Base-by-base conservation (phyloP, 2,797 vertebrate genomes). In the Echiichthys vipera region DNA sequence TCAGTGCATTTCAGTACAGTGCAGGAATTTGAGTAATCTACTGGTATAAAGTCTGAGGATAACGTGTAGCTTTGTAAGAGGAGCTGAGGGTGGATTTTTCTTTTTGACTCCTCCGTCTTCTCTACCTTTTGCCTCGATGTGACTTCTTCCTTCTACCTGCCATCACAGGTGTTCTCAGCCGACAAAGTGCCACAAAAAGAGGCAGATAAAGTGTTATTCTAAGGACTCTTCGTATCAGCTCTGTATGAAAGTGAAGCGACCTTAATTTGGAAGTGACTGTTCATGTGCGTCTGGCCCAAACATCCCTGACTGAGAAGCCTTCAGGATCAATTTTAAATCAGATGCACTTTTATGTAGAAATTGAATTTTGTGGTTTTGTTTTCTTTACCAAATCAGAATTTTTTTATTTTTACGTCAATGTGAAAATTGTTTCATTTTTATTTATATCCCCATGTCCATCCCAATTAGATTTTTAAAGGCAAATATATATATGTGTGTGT, bases 271-370 rank as follows among this genome's bases (percentile, higher is more conserved):
- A 59, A 55, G 32, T 51, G n/a, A 54, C n/a, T 55, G 58, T 63
- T 72, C 11, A 56, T 13, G 34, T 79, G 73, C 70, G 57, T 76
- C 62, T 76, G 55, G 30, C 62, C 56, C 45, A 71, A 62, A 77
- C 50, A 39, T 70, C 56, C 32, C 70, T 62, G 63, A 71, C 63
- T 54, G 47, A 84, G 69, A 74, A 63, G 45, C 74, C 66, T 71
- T 64, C 51, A 76, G 32, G 71, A 81, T 85, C 66, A 34, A 63
- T 83, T 88, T 78, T 65, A 55, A 88, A 89, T 92, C 91, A 71
- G 87, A 96, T 96, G 97, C 96, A 98, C 96, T 97, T 98, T 94
- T 72, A 95, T 94, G 65, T 84, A 47, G 88, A 84, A 94, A n/a
- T n/a, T 95, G 94, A 97, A 96, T 96, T 95, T 96, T 93, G 89